Conservation (phyloP, 2,888 invertebrate species). For the Orthonychiurus folsomi region DNA sequence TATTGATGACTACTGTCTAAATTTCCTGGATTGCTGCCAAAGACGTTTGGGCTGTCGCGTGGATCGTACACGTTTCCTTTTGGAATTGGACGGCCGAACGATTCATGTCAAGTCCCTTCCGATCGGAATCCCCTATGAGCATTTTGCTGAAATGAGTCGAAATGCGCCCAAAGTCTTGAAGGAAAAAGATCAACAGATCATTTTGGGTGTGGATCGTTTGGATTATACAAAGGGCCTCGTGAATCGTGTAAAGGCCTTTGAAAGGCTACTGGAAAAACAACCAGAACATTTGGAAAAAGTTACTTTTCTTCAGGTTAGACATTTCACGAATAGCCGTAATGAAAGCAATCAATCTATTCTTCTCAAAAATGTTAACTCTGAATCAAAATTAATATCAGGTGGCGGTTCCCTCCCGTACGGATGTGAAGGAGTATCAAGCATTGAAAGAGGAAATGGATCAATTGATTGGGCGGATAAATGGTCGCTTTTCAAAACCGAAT, state of each 20-base stretch:
- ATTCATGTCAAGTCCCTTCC: constrained; percentile 46
- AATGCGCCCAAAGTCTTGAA: constrained; percentile 43
- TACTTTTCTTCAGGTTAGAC: constrained; percentile 42
- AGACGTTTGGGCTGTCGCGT: constrained; percentile 45
- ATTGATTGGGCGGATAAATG: constrained; percentile 45
- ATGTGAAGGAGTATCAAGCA: constrained; percentile 46
- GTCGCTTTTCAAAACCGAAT: constrained; percentile 45
- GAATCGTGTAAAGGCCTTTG: constrained; percentile 44
- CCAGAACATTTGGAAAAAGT: constrained; percentile 45
- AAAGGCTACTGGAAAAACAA: constrained; percentile 44
- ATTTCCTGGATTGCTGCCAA: constrained; percentile 46
- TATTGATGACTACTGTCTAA: constrained; percentile 46
- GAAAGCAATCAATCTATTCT: no score
- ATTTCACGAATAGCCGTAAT: no score
- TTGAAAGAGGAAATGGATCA: constrained; percentile 47
- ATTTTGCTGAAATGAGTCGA: constrained; percentile 44
- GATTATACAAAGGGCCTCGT: constrained; percentile 47
- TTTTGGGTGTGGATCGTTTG: constrained; percentile 45
- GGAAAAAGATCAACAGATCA: constrained; percentile 43
- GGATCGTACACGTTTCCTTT: constrained; percentile 44
- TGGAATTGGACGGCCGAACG: constrained; percentile 44
- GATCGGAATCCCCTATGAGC: constrained; percentile 46
- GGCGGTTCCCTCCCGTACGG: constrained; percentile 46
- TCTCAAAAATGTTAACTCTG: neutral
- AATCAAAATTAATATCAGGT: constrained; percentile 40